phyloP scores from a whole-genome alignment of 2,888 invertebrate species.

The Tipula lateralis region DNA sequence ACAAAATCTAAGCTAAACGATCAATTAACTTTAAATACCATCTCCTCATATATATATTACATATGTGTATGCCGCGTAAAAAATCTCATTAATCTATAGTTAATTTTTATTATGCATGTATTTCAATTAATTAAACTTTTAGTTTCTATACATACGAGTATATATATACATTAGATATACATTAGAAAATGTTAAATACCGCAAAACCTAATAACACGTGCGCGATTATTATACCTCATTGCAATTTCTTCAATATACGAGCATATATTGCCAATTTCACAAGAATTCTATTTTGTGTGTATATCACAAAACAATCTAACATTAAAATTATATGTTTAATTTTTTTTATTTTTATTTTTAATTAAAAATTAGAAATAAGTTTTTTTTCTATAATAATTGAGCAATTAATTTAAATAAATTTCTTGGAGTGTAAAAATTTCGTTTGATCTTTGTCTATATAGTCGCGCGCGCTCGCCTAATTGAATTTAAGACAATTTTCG shows the following conservation, averaged over 20 bases:
- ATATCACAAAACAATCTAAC: neutral
- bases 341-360: neutral
- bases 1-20: slow-evolving; percentile 1
- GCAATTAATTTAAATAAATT: slow-evolving; percentile 13
- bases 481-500: neutral
- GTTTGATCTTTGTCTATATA: neutral
- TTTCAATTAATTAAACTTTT: neutral
- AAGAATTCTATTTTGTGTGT: neutral
- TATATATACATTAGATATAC: too few relatives aligned
- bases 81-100: slow-evolving; percentile 6
- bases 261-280: neutral
- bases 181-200: neutral
- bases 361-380: slow-evolving; percentile 1
- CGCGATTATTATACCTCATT: neutral
- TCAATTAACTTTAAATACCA: slow-evolving; percentile 13
- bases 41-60: neutral
- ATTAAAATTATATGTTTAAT: neutral
- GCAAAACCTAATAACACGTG: neutral
- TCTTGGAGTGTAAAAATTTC: neutral
- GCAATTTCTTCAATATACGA: slow-evolving; percentile 13
- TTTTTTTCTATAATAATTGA: neutral
- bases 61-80: neutral
- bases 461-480: neutral
- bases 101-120: slow-evolving; percentile 19
- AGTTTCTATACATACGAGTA: neutral